These are phyloP conservation scores for Acanthosepion esculentum DNA, from an alignment of 2,888 invertebrate genomes.

Conservation along the genomic window DNA sequence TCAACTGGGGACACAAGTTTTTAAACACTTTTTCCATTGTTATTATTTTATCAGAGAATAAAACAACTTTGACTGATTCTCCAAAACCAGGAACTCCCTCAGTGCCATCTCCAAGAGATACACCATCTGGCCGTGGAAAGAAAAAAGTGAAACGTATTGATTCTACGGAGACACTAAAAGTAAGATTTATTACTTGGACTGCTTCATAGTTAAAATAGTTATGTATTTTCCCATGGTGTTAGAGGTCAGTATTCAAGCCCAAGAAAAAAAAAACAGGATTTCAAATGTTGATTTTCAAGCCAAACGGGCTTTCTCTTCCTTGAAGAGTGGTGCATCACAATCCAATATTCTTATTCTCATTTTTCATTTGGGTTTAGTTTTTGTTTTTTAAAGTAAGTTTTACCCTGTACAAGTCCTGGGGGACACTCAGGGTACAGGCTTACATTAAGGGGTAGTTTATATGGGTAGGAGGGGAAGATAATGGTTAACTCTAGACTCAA, in stretches of 20 bases:
- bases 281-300: too few relatives aligned
- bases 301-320: background rate
- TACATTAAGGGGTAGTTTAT: too few relatives aligned
- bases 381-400: too few relatives aligned
- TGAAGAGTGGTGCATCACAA: too few relatives aligned
- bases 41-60: background rate
- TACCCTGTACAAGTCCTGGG: too few relatives aligned
- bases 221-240: background rate
- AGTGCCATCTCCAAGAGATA: background rate
- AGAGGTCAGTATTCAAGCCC: too few relatives aligned
- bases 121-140: background rate
- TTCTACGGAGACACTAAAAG: background rate
- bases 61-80: background rate
- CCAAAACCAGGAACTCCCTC: background rate
- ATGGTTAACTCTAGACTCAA: too few relatives aligned
- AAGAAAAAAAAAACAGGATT: too few relatives aligned
- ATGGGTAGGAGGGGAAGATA: too few relatives aligned
- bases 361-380: too few relatives aligned
- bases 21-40: background rate
- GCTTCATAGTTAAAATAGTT: background rate
- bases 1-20: background rate
- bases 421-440: too few relatives aligned
- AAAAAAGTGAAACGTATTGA: background rate
- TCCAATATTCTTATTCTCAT: too few relatives aligned
- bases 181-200: background rate